These are phyloP conservation scores for Percopsis omiscomaycus DNA, from an alignment of 2,797 vertebrate genomes.

Conservation along the genomic window DNA sequence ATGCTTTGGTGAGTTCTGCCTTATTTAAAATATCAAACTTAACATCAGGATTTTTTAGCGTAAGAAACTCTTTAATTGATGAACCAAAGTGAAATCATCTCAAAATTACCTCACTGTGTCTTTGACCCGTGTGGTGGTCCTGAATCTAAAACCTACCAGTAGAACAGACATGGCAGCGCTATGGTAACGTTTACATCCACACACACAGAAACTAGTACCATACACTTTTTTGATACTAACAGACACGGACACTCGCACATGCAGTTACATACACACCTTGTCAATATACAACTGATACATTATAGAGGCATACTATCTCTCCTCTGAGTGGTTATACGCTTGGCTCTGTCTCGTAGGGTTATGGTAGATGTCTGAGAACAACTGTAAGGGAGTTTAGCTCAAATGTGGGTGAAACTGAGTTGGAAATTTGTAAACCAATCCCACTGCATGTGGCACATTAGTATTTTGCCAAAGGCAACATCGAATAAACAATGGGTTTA, in stretches of 20 bases:
- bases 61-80: neutral
- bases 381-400: too few relatives aligned
- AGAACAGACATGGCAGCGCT: constrained; percentile 29
- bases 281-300: constrained; percentile 29
- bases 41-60: neutral
- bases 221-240: constrained; percentile 8
- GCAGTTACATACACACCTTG: constrained; percentile 4
- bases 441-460: too few relatives aligned
- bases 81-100: neutral
- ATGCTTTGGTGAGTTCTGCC: too few relatives aligned
- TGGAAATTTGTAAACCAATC: too few relatives aligned
- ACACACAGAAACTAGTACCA: constrained; percentile 15
- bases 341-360: constrained; percentile 41
- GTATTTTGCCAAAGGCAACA: too few relatives aligned
- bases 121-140: too few relatives aligned
- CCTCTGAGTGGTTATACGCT: constrained; percentile 64
- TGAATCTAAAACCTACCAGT: neutral
- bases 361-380: too few relatives aligned
- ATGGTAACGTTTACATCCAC: constrained; percentile 31
- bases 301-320: constrained; percentile 38
- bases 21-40: neutral
- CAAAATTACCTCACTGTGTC: neutral
- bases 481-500: too few relatives aligned
- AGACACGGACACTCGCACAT: neutral
- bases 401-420: too few relatives aligned